Conservation (phyloP, 2,888 invertebrate genomes). For the Patella ulyssiponensis region DNA sequence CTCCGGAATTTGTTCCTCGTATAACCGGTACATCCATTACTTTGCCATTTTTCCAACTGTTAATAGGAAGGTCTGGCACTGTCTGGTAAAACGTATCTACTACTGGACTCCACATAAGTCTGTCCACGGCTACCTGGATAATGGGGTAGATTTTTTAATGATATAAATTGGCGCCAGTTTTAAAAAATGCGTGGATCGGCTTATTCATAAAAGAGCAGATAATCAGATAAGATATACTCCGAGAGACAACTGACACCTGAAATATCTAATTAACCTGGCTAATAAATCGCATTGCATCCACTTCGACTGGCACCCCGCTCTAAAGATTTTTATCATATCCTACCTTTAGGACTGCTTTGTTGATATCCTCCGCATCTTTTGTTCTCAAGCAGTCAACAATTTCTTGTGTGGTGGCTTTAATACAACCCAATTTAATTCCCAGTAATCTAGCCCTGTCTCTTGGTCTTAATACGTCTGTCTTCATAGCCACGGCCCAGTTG, state of each 20-base stretch:
- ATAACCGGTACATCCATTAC: constrained; percentile 1
- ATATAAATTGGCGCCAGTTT: too few species aligned
- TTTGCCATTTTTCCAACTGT: background rate
- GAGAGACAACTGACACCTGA: too few species aligned
- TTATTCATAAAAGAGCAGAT: too few species aligned
- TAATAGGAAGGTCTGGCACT: background rate
- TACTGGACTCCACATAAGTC: background rate
- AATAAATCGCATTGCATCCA: too few species aligned
- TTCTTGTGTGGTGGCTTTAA: background rate
- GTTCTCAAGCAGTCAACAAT: background rate
- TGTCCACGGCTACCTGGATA: background rate
- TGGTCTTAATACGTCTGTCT: background rate
- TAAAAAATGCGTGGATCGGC: too few species aligned
- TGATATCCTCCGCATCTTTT: background rate
- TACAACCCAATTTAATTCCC: background rate
- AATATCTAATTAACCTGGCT: too few species aligned
- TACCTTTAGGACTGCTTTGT: background rate
- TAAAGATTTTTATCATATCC: too few species aligned
- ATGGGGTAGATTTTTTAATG: background rate
- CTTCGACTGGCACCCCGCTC: too few species aligned
- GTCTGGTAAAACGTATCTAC: background rate
- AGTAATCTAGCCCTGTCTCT: background rate
- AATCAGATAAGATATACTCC: too few species aligned
- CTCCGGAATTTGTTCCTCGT: background rate
- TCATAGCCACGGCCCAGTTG: background rate